A percentile compares a stretch with the other conserved stretches of the same genome.
Conservation (phyloP, 1,140 invertebrate species). For the Drosophila sulfurigaster region DNA sequence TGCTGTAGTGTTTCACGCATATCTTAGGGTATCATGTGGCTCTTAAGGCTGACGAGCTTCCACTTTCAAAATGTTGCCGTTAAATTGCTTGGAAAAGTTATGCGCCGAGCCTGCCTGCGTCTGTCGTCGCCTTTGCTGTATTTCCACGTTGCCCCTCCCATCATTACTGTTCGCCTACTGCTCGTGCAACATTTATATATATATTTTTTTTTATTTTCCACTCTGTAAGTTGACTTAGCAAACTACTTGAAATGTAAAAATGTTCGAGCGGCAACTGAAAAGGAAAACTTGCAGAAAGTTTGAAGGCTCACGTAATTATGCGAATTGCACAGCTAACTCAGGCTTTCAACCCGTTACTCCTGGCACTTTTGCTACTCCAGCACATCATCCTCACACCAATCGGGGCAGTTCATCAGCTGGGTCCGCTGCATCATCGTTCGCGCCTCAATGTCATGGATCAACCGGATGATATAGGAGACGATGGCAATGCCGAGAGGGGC, state of each 20-base stretch:
- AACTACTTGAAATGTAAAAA: conserved; percentile 80
- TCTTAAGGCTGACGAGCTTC: conserved; percentile 4
- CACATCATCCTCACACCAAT: background rate
- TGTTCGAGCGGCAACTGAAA: conserved; percentile 62
- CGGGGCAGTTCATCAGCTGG: background rate
- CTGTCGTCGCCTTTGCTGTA: background rate
- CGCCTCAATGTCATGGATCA: background rate
- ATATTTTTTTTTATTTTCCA: conserved; percentile 36
- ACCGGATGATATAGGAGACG: background rate
- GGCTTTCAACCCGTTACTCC: conserved; percentile 40
- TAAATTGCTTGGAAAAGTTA: conserved; percentile 80
- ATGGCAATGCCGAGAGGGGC: background rate
- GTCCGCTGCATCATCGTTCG: background rate
- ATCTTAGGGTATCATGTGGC: conserved; percentile 16
- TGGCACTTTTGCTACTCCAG: conserved; percentile 25
- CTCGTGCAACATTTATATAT: conserved; percentile 42
- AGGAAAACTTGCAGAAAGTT: conserved; percentile 70
- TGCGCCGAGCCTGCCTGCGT: conserved; percentile 34
- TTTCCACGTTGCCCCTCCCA: background rate
- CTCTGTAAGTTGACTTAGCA: conserved; percentile 68
- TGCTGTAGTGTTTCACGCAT: background rate
- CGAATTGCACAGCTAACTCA: conserved; percentile 46
- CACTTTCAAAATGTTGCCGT: conserved; percentile 59
- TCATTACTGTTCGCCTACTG: conserved; percentile 17
- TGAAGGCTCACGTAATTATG: conserved; percentile 74